These are phyloP conservation scores for Virgularia gustaviana DNA, from an alignment of 92 coral and sea anemone species.

Conservation along the genomic window DNA sequence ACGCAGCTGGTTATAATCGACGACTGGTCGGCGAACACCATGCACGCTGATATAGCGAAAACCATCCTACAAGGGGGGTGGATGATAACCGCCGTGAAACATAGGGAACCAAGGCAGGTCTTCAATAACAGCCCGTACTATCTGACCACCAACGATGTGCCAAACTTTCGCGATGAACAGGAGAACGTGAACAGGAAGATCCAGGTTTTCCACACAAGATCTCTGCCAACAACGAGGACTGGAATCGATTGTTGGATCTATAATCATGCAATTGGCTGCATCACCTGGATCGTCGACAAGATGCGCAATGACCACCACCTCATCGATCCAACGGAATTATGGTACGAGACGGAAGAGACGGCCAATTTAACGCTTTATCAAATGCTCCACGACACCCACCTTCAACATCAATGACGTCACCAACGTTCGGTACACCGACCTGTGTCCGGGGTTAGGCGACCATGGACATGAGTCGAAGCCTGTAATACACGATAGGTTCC, in stretches of 20 bases:
- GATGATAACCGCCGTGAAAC: slow-evolving; percentile 25
- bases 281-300: slow-evolving; percentile 12
- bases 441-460: too few relatives aligned
- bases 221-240: background rate
- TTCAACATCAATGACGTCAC: too few relatives aligned
- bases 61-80: slow-evolving; percentile 31
- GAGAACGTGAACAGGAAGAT: background rate
- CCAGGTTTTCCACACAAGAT: background rate
- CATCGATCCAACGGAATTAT: background rate
- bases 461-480: too few relatives aligned
- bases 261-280: slow-evolving; percentile 17
- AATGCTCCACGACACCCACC: too few relatives aligned
- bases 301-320: background rate
- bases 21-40: slow-evolving; percentile 13
- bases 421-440: too few relatives aligned
- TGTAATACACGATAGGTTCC: too few relatives aligned
- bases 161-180: slow-evolving; percentile 23
- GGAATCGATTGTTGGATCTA: slow-evolving; percentile 10
- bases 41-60: too few relatives aligned
- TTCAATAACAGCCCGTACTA: too few relatives aligned
- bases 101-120: slow-evolving; percentile 11
- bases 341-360: too few relatives aligned
- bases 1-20: slow-evolving; percentile 26
- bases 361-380: too few relatives aligned
- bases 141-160: too few relatives aligned